A percentile compares a stretch with the other conserved stretches of the same genome.
Conservation (phyloP, 2,888 invertebrate species). For the Drosophila atripex region DNA sequence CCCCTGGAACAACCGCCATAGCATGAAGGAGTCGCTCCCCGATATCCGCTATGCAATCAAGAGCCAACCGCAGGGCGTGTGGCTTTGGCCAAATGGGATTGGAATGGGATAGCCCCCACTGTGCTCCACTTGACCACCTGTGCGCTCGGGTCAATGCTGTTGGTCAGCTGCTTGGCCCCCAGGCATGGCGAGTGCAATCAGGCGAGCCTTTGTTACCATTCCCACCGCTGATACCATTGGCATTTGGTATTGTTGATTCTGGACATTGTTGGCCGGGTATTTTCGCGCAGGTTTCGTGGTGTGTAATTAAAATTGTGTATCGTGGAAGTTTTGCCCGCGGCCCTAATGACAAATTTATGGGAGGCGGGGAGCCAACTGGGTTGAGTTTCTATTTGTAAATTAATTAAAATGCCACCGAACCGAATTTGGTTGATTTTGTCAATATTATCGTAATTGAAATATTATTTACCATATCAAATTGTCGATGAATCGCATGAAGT, state of each 20-base stretch:
- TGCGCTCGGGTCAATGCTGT: conserved; percentile 44
- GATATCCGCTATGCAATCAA: conserved; percentile 40
- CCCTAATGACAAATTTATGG: conserved; percentile 60
- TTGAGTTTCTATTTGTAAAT: conserved; percentile 42
- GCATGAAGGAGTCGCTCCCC: neutral
- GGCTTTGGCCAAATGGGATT: conserved; percentile 14
- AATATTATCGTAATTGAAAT: conserved; percentile 42
- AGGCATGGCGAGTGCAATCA: conserved; percentile 67
- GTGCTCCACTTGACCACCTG: conserved; percentile 29
- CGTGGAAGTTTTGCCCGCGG: conserved; percentile 38
- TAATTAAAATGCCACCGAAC: conserved; percentile 50
- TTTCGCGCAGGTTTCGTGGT: conserved; percentile 50
- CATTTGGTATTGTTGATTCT: conserved; percentile 41
- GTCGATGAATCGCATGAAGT: conserved; percentile 49
- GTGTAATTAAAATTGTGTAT: conserved; percentile 70
- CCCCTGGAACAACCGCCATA: neutral
- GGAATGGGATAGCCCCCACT: neutral
- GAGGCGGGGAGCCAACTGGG: neutral
- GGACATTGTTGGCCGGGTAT: conserved; percentile 42
- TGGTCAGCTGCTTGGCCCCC: conserved; percentile 70
- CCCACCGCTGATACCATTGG: conserved; percentile 19
- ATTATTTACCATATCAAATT: conserved; percentile 37
- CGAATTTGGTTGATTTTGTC: conserved; percentile 31
- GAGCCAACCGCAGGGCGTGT: conserved; percentile 41
- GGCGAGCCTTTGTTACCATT: conserved; percentile 63